Conservation (phyloP, 2,797 vertebrate species). For the Acanthurus lineatus region DNA sequence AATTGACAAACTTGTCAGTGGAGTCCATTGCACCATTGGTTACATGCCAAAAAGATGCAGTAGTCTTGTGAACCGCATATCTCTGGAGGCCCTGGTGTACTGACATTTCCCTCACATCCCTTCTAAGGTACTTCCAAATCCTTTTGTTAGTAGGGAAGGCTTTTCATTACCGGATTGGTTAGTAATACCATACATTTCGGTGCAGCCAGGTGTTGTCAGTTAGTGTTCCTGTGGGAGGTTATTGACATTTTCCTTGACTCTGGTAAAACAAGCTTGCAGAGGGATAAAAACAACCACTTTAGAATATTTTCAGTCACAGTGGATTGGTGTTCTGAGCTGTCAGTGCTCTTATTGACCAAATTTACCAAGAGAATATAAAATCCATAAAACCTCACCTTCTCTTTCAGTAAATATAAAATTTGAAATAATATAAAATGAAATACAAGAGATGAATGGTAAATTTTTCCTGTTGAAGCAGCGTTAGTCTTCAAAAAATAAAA, state of each 20-base stretch:
- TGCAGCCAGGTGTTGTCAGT: slow-evolving; percentile 66
- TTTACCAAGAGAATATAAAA: slow-evolving; percentile 42
- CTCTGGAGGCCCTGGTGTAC: slow-evolving; percentile 20
- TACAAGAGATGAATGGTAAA: slow-evolving; percentile 37
- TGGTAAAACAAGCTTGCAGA: slow-evolving; percentile 18
- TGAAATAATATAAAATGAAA: slow-evolving; percentile 47
- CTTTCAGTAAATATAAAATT: slow-evolving; percentile 45
- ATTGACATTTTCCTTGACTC: slow-evolving; percentile 59
- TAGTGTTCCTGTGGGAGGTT: slow-evolving; percentile 58
- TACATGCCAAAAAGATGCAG: slow-evolving; percentile 63
- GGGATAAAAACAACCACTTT: slow-evolving; percentile 43
- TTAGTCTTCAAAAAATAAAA: not conserved
- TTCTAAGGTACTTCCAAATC: slow-evolving; percentile 63
- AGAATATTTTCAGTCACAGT: slow-evolving; percentile 41
- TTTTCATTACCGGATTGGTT: slow-evolving; percentile 80
- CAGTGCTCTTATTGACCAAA: slow-evolving; percentile 31
- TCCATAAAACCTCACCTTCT: slow-evolving; percentile 39
- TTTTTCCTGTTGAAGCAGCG: slow-evolving; percentile 47
- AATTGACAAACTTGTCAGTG: slow-evolving; percentile 74
- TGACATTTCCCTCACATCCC: slow-evolving; percentile 32
- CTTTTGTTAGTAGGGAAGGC: slow-evolving; percentile 77
- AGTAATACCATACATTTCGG: slow-evolving; percentile 78
- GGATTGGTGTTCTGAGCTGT: not conserved
- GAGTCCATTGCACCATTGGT: slow-evolving; percentile 60
- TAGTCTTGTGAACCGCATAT: slow-evolving; percentile 33